A percentile compares a stretch with the other conserved stretches of the same genome.
Conservation (phyloP, 2,113 vertebrate genomes). For the Tringa solitaria region DNA sequence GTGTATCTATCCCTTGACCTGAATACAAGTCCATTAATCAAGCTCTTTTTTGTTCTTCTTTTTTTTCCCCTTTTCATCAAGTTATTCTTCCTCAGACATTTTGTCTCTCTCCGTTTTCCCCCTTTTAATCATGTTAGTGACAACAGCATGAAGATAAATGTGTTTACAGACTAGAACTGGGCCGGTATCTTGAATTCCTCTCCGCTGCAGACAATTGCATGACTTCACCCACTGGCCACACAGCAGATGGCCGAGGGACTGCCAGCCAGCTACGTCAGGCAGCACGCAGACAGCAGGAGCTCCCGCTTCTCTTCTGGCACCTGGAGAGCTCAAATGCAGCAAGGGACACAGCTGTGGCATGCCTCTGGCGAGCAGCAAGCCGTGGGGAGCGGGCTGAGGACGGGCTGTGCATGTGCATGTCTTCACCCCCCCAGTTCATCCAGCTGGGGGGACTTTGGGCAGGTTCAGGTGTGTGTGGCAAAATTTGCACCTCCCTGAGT, state of each 20-base stretch:
- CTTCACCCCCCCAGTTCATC: background rate
- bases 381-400: accelerated
- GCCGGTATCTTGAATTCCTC: slow-evolving; percentile 5
- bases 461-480: background rate
- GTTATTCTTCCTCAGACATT: background rate
- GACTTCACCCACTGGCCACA: slow-evolving; percentile 6
- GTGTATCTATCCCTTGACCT: background rate
- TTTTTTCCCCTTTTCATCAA: background rate
- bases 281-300: background rate
- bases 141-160: slow-evolving; percentile 33
- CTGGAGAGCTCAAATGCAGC: background rate
- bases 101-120: background rate
- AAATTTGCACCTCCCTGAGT: background rate
- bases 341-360: background rate
- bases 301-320: background rate
- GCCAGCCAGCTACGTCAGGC: background rate
- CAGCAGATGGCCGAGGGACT: background rate
- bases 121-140: background rate
- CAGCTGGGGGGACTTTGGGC: background rate
- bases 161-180: slow-evolving; percentile 5
- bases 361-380: background rate
- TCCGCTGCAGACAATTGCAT: background rate
- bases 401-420: background rate
- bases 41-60: background rate
- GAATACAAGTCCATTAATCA: background rate